phyloP scores from a whole-genome alignment of 2,888 invertebrate genomes.

The Zootermopsis nevadensis region DNA sequence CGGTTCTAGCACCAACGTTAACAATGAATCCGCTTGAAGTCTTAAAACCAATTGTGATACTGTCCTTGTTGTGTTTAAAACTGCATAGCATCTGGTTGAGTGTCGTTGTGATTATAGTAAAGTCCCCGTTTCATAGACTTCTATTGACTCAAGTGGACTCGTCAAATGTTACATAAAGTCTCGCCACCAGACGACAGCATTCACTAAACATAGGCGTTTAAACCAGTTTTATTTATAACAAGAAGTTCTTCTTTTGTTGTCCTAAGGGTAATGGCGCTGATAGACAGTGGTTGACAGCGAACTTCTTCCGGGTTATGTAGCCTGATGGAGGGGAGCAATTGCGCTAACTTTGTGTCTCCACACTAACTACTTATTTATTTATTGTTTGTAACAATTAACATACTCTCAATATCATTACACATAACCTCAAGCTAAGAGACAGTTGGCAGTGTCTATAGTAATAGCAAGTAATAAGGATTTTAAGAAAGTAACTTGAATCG shows the following conservation, averaged over 20 bases:
- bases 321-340: background rate
- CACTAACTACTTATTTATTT: background rate
- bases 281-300: background rate
- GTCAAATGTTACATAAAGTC: too few species aligned
- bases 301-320: background rate
- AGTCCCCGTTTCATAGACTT: too few species aligned
- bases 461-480: background rate
- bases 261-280: background rate
- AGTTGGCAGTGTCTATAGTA: background rate
- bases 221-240: constrained; percentile 2
- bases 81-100: too few species aligned
- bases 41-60: too few species aligned
- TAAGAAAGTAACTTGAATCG: background rate
- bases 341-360: background rate
- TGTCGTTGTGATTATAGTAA: too few species aligned
- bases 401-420: background rate
- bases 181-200: too few species aligned
- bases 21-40: too few species aligned
- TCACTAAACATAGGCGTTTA: background rate
- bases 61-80: too few species aligned
- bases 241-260: constrained; percentile 1
- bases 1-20: too few species aligned
- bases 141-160: too few species aligned
- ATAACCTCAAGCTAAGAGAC: background rate
- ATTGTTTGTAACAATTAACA: background rate